phyloP scores from a whole-genome alignment of 30 jellyfish, hydroid and myxozoan species.

The Chrysaora quinquecirrha region DNA sequence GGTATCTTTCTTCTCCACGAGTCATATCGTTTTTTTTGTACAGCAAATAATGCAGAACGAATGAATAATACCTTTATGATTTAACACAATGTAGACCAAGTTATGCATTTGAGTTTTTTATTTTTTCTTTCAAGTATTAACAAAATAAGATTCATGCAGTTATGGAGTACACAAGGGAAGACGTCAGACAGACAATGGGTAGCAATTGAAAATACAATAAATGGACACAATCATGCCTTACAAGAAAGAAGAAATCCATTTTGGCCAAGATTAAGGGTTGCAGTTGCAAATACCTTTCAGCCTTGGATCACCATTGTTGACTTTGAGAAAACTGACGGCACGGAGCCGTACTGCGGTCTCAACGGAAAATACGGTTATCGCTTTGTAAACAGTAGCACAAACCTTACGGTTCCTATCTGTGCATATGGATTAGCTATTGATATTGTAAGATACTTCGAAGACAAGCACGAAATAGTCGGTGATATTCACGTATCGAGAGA shows the following conservation, averaged over 20 bases:
- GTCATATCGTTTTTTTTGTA: no score
- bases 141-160: neutral
- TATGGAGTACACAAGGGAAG: neutral
- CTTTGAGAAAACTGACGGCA: neutral
- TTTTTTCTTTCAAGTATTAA: neutral
- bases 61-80: no score
- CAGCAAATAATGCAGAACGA: no score
- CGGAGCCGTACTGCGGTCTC: neutral
- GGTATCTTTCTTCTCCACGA: no score
- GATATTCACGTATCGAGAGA: neutral
- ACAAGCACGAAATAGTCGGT: neutral
- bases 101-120: no score
- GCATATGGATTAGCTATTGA: neutral
- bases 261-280: neutral
- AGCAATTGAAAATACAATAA: neutral
- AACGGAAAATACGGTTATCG: conserved; percentile 2
- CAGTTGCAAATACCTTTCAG: neutral
- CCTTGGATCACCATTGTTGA: neutral
- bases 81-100: no score
- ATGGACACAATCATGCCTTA: neutral
- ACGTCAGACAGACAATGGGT: neutral
- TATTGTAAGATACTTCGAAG: neutral
- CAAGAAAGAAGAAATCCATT: neutral
- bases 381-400: neutral
- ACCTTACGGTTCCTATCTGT: neutral